phyloP scores from a whole-genome alignment of 1,140 invertebrate species.

The Euschistus heros region DNA sequence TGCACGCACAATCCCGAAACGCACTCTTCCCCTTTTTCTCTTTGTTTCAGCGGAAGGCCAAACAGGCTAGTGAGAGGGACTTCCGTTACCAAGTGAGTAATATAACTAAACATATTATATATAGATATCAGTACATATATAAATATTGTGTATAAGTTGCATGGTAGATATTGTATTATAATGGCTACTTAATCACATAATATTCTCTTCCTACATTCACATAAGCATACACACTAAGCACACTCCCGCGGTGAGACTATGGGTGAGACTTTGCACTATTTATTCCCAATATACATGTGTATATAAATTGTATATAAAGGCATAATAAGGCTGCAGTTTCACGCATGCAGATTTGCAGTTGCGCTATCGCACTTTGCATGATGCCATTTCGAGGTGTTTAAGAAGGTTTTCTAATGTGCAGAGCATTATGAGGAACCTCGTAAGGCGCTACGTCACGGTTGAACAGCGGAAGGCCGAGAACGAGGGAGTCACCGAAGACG shows the following conservation, averaged over 20 bases:
- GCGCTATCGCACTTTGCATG: too few relatives aligned
- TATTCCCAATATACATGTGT: neutral
- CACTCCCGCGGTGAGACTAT: too few relatives aligned
- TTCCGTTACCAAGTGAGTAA: conserved; percentile 68
- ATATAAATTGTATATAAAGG: neutral
- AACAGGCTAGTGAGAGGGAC: conserved; percentile 80
- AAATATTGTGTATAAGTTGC: too few relatives aligned
- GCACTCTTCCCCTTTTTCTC: conserved; percentile 30
- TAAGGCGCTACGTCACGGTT: conserved; percentile 88
- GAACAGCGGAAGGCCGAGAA: conserved; percentile 88
- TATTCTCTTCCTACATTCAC: conserved; percentile 8
- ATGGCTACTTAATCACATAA: neutral
- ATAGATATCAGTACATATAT: too few relatives aligned
- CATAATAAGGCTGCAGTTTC: neutral
- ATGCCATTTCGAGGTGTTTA: too few relatives aligned
- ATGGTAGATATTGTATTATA: too few relatives aligned
- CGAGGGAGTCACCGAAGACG: conserved; percentile 95
- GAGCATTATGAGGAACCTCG: conserved; percentile 91
- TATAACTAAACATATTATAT: too few relatives aligned
- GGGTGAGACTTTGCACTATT: conserved; percentile 4
- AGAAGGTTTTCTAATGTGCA: conserved; percentile 33
- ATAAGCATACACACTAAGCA: neutral
- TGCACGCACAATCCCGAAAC: too few relatives aligned
- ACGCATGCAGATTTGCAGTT: too few relatives aligned
- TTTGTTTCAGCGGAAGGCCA: conserved; percentile 63